phyloP scores from a whole-genome alignment of 2,888 invertebrate genomes.

The Margaritifera margaritifera region DNA sequence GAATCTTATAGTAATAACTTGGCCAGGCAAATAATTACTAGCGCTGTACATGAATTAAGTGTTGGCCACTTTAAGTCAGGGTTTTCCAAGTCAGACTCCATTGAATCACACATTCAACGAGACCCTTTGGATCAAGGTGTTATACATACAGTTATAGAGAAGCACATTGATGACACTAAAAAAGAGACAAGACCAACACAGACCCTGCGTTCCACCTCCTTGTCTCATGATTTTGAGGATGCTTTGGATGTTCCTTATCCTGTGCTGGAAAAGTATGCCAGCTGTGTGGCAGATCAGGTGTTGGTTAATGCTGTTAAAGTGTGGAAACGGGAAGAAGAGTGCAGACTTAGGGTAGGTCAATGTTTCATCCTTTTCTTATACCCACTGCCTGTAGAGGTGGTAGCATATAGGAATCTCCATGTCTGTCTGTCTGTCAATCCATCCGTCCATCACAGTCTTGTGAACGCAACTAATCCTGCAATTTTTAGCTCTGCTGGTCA shows the following conservation, averaged over 20 bases:
- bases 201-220: not conserved
- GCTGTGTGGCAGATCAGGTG: slow-evolving; percentile 47
- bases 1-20: too few relatives aligned
- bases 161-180: not conserved
- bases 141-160: not conserved
- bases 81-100: slow-evolving; percentile 13
- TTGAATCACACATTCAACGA: not conserved
- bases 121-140: not conserved
- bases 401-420: too few relatives aligned
- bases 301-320: slow-evolving; percentile 44
- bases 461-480: too few relatives aligned
- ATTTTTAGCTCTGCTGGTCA: too few relatives aligned
- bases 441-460: too few relatives aligned
- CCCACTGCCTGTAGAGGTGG: too few relatives aligned
- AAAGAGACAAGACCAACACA: not conserved
- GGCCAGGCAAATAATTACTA: too few relatives aligned
- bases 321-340: slow-evolving; percentile 36
- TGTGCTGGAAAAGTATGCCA: slow-evolving; percentile 53
- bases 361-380: too few relatives aligned
- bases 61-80: slow-evolving; percentile 5
- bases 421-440: too few relatives aligned
- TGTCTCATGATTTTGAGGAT: slow-evolving; percentile 48
- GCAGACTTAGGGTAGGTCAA: slow-evolving; percentile 33
- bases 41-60: too few relatives aligned
- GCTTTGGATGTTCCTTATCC: slow-evolving; percentile 46